Conservation (phyloP, 2,888 invertebrate species). For the Hemithea aestivaria region DNA sequence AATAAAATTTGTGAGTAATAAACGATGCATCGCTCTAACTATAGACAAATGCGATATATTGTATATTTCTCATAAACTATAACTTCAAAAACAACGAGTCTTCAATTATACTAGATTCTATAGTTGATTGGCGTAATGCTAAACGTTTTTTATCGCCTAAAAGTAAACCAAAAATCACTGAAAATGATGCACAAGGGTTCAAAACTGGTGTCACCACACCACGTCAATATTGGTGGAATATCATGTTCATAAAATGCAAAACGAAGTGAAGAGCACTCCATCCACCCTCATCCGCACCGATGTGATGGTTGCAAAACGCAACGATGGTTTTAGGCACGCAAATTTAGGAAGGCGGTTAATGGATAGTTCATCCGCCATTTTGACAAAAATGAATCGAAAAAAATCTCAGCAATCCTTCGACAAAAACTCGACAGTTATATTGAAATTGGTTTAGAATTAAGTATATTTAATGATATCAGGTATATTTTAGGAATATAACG, state of each 20-base stretch:
- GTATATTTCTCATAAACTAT: neutral
- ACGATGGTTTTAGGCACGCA: slow-evolving; percentile 18
- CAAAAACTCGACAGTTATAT: neutral
- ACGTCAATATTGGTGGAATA: slow-evolving; percentile 36
- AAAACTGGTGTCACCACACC: slow-evolving; percentile 39
- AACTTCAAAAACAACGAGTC: no score
- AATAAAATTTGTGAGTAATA: no score
- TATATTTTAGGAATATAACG: slow-evolving; percentile 9
- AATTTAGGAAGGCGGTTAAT: slow-evolving; percentile 17
- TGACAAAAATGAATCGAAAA: slow-evolving; percentile 5
- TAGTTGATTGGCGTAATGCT: no score
- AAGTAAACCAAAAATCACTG: no score
- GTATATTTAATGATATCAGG: neutral
- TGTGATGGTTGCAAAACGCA: slow-evolving; percentile 26
- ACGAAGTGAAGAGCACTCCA: slow-evolving; percentile 37
- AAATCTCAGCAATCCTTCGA: slow-evolving; percentile 5
- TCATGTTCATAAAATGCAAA: slow-evolving; percentile 28
- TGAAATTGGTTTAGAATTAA: neutral
- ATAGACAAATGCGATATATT: no score
- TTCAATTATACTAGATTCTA: no score
- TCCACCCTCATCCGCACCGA: slow-evolving; percentile 44
- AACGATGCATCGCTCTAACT: no score
- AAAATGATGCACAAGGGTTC: no score
- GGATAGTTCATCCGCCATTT: slow-evolving; percentile 14
- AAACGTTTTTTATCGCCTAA: no score